A percentile compares a stretch with the other conserved stretches of the same genome.
phyloP scores from a whole-genome alignment of 2,113 vertebrate species.

The Grantiella picta region DNA sequence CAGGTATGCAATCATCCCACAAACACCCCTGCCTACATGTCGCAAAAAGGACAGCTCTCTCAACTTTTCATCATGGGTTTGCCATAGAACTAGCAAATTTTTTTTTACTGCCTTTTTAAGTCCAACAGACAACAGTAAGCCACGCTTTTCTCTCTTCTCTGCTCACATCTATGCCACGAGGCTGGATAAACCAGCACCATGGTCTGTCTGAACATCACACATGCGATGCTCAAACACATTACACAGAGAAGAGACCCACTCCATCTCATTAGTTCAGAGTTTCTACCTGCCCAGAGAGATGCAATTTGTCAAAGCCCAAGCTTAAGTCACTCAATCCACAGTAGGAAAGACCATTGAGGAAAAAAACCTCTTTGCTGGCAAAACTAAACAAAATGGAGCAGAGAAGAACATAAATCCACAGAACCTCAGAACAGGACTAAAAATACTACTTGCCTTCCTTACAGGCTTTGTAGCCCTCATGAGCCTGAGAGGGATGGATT shows the following conservation, averaged over 20 bases:
- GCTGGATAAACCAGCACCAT: neutral
- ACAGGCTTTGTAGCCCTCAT: neutral
- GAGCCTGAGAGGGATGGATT: neutral
- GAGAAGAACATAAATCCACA: neutral
- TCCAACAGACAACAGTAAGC: neutral
- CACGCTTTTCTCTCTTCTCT: neutral
- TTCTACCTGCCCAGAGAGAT: neutral
- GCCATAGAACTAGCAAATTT: neutral
- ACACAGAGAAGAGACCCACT: neutral
- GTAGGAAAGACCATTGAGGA: neutral
- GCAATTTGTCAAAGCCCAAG: neutral
- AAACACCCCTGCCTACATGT: neutral
- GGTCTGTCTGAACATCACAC: neutral
- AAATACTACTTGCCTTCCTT: neutral
- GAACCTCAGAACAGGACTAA: neutral
- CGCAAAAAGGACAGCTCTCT: neutral
- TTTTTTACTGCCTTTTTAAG: neutral
- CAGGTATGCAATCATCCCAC: neutral
- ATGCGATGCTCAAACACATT: neutral
- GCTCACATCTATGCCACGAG: neutral
- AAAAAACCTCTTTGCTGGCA: neutral
- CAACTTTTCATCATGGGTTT: neutral
- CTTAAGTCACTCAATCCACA: neutral
- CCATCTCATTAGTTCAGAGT: neutral
- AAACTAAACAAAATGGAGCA: neutral